These are phyloP conservation scores for Drosophila glabriapex DNA, from an alignment of 2,888 invertebrate genomes.

Conservation along the genomic window DNA sequence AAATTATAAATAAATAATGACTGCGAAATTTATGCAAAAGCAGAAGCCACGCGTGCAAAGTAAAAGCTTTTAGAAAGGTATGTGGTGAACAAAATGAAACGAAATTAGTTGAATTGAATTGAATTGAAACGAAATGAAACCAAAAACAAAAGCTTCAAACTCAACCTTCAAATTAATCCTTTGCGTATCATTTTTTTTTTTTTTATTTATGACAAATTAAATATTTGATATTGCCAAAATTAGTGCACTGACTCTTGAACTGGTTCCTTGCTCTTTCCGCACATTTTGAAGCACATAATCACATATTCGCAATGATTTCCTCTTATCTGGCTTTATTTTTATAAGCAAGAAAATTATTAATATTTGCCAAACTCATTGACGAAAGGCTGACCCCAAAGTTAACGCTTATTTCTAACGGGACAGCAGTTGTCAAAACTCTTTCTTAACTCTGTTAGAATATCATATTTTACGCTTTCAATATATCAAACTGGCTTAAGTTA, in stretches of 20 bases:
- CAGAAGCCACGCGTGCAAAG: conserved; percentile 50
- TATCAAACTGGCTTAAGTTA: background rate
- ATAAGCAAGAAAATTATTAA: background rate
- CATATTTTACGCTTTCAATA: background rate
- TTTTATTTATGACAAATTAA: background rate
- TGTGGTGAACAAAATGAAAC: conserved; percentile 21
- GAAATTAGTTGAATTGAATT: background rate
- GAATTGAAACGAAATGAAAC: conserved; percentile 13
- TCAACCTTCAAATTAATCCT: background rate
- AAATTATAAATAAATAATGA: conserved; percentile 54
- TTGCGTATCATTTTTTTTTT: background rate
- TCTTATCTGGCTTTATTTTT: background rate
- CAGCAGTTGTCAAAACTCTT: background rate
- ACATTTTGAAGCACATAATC: background rate
- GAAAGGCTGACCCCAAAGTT: background rate
- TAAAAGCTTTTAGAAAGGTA: conserved; percentile 62
- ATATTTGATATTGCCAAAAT: background rate
- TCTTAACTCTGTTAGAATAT: background rate
- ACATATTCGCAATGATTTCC: background rate
- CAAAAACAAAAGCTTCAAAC: background rate
- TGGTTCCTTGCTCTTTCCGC: background rate
- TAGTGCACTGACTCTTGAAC: background rate
- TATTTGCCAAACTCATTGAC: background rate
- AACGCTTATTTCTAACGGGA: background rate
- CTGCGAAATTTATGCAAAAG: conserved; percentile 57